phyloP scores from a whole-genome alignment of 2,888 invertebrate genomes.

The Palloptera scutellata region DNA sequence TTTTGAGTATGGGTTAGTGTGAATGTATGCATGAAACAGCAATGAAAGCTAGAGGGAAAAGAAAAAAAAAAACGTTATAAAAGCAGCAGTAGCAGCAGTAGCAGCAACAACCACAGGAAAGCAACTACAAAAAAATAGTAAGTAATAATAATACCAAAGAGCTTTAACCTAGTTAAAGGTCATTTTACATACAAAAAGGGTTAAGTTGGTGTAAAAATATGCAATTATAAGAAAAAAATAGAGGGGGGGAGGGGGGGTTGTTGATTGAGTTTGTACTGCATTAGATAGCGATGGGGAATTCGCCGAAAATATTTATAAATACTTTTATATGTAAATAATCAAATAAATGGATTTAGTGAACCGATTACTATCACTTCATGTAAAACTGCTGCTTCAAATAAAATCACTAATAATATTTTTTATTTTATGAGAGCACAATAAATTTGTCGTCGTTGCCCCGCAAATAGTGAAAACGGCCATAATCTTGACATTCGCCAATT shows the following conservation, averaged over 20 bases:
- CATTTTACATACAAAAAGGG: conserved; percentile 43
- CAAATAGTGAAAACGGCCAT: conserved; percentile 4
- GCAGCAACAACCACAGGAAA: too few species aligned
- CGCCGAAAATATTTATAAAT: too few species aligned
- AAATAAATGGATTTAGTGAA: too few species aligned
- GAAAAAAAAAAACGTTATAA: not conserved
- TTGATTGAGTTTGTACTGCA: too few species aligned
- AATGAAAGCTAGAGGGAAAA: not conserved
- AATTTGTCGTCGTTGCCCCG: conserved; percentile 9
- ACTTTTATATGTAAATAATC: too few species aligned
- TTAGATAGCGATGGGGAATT: too few species aligned
- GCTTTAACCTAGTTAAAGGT: conserved; percentile 63
- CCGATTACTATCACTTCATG: too few species aligned
- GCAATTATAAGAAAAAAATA: not conserved
- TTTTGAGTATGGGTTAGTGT: too few species aligned
- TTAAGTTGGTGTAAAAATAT: conserved; percentile 2
- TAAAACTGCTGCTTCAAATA: too few species aligned
- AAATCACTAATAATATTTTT: not conserved
- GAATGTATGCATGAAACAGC: not conserved
- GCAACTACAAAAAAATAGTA: too few species aligned
- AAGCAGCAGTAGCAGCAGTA: not conserved
- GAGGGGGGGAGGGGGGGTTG: not conserved
- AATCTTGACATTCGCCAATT: conserved; percentile 25
- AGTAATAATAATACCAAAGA: conserved; percentile 33
- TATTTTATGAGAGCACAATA: not conserved